phyloP scores from a whole-genome alignment of 2,888 invertebrate genomes.

The Sinopyrophorus schimmeli region DNA sequence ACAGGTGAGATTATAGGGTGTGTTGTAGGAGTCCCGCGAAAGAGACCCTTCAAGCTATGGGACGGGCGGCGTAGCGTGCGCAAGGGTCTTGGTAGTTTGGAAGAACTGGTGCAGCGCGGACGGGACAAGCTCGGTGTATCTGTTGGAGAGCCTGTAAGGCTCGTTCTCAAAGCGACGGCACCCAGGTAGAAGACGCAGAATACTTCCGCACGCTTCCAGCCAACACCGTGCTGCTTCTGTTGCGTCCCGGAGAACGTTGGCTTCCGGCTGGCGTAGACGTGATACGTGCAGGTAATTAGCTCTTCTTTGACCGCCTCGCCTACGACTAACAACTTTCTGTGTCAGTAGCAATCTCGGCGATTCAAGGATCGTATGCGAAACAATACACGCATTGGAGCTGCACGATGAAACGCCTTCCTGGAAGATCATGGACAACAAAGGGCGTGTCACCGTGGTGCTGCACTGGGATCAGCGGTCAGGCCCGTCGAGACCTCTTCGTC shows the following conservation, averaged over 20 bases:
- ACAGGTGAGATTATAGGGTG: slow-evolving; percentile 38
- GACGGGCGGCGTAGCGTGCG: slow-evolving; percentile 92
- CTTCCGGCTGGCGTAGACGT: slow-evolving; percentile 92
- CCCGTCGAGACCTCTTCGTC: slow-evolving; percentile 57
- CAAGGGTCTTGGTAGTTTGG: slow-evolving; percentile 89
- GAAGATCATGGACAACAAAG: slow-evolving; percentile 99
- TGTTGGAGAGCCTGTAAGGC: slow-evolving; percentile 82
- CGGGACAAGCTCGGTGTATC: slow-evolving; percentile 90
- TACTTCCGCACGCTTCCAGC: slow-evolving; percentile 93
- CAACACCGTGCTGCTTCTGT: slow-evolving; percentile 85
- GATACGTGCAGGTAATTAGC: slow-evolving; percentile 91
- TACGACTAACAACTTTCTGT: slow-evolving; percentile 35
- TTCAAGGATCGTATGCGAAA: slow-evolving; percentile 96
- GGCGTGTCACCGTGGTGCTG: slow-evolving; percentile 93
- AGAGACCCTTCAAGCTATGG: slow-evolving; percentile 97
- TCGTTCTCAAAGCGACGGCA: slow-evolving; percentile 94
- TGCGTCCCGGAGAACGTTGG: slow-evolving; percentile 91
- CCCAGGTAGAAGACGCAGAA: slow-evolving; percentile 95
- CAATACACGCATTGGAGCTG: slow-evolving; percentile 91
- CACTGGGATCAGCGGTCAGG: slow-evolving; percentile 93
- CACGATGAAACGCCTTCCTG: slow-evolving; percentile 97
- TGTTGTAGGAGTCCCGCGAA: slow-evolving; percentile 86
- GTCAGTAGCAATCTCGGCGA: slow-evolving; percentile 85
- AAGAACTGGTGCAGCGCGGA: slow-evolving; percentile 71
- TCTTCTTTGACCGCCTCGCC: no score